phyloP scores from a whole-genome alignment of 37 sponge, comb jelly and placozoan species.

The Bolinopsis microptera region DNA sequence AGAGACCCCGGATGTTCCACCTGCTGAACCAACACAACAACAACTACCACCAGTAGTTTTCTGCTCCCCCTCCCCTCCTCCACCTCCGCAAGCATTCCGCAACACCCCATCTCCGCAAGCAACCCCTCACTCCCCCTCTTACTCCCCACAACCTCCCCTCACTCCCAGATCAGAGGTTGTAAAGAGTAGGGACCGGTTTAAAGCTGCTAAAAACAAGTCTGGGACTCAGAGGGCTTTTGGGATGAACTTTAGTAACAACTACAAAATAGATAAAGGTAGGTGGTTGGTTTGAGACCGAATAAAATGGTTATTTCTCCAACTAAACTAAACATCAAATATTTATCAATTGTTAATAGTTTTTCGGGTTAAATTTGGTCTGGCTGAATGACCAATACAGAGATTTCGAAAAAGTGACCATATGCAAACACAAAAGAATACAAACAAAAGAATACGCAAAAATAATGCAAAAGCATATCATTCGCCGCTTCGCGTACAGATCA shows the following conservation, averaged over 20 bases:
- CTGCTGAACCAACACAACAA: not conserved
- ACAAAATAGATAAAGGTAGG: conserved; percentile 63
- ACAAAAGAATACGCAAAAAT: no score
- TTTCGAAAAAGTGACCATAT: no score
- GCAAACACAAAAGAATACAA: no score
- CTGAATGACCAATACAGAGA: no score
- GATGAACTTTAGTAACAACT: conserved; percentile 35
- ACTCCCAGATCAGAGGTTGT: not conserved
- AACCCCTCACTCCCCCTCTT: not conserved
- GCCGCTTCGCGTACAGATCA: no score
- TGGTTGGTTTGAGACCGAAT: not conserved
- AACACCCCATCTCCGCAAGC: not conserved
- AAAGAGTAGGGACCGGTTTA: not conserved
- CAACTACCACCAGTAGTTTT: not conserved
- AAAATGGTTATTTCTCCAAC: no score
- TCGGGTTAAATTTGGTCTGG: no score
- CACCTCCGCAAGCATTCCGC: conserved; percentile 58
- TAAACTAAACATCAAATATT: no score
- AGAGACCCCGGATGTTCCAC: not conserved
- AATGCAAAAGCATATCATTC: no score
- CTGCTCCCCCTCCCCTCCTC: conserved; percentile 48
- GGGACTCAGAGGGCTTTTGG: conserved; percentile 54
- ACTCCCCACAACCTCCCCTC: not conserved
- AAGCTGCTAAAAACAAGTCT: conserved; percentile 25
- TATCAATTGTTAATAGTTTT: no score